These are phyloP conservation scores for Xestia xanthographa DNA, from an alignment of 2,888 invertebrate genomes.

Conservation along the genomic window DNA sequence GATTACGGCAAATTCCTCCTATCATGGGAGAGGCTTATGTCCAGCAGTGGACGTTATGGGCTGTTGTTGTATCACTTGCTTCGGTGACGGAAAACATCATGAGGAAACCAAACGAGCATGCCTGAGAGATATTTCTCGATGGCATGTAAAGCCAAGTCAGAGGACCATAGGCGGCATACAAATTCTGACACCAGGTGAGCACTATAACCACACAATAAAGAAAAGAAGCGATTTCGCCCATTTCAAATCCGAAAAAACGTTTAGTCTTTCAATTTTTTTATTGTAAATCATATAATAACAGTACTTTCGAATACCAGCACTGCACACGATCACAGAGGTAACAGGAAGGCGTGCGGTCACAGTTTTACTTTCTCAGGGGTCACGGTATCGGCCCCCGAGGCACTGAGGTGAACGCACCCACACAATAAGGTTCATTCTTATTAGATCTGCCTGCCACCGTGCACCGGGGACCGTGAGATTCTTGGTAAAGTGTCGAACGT, in stretches of 20 bases:
- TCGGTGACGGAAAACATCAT: too few relatives aligned
- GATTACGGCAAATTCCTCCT: too few relatives aligned
- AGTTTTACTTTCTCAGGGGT: conserved; percentile 67
- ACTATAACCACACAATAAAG: too few relatives aligned
- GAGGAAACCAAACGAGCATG: too few relatives aligned
- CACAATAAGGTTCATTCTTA: conserved; percentile 69
- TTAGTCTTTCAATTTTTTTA: conserved; percentile 1
- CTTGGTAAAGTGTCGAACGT: conserved; percentile 25
- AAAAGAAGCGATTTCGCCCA: too few relatives aligned
- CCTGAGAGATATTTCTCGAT: too few relatives aligned
- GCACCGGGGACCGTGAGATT: conserved; percentile 57
- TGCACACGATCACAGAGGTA: conserved; percentile 40
- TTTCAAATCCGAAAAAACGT: background rate
- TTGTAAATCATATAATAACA: conserved; percentile 18
- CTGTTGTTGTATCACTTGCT: too few relatives aligned
- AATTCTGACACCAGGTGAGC: too few relatives aligned
- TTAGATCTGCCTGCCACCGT: conserved; percentile 62
- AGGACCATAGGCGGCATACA: too few relatives aligned
- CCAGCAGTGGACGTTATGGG: too few relatives aligned
- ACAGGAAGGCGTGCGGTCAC: conserved; percentile 59
- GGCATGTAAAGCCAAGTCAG: too few relatives aligned
- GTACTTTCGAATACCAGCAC: conserved; percentile 36
- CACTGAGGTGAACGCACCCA: conserved; percentile 69
- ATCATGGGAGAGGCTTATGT: too few relatives aligned
- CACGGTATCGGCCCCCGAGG: conserved; percentile 61